Conservation (phyloP, 1,140 invertebrate genomes). For the Dysdera silvatica region DNA sequence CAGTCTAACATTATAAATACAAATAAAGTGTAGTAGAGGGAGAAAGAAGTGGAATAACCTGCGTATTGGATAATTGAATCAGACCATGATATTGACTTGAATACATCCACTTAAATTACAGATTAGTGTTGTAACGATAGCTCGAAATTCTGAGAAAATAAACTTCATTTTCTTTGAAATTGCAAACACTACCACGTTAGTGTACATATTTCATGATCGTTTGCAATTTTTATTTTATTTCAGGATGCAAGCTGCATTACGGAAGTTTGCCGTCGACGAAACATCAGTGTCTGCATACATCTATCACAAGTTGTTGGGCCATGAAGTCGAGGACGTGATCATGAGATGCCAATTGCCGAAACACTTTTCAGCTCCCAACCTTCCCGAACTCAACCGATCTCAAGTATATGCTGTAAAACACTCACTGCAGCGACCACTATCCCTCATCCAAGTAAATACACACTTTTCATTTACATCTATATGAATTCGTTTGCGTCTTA, state of each 20-base stretch:
- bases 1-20: no score
- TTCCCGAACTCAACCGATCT: conserved; percentile 84
- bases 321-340: conserved; percentile 92
- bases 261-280: conserved; percentile 94
- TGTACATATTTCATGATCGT: no score
- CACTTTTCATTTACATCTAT: background rate
- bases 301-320: conserved; percentile 90
- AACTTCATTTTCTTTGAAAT: no score
- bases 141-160: no score
- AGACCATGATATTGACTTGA: no score
- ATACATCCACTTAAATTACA: background rate
- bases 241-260: conserved; percentile 90
- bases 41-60: no score
- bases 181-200: no score
- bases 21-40: no score
- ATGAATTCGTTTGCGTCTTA: no score
- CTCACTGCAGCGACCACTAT: conserved; percentile 90
- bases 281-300: conserved; percentile 94
- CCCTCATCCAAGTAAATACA: conserved; percentile 75
- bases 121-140: no score
- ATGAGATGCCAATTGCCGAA: conserved; percentile 86
- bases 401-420: conserved; percentile 98
- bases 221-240: conserved; percentile 17
- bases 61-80: no score
- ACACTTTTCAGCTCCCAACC: conserved; percentile 90